A percentile compares a stretch with the other conserved stretches of the same genome.
phyloP scores from a whole-genome alignment of 2,888 invertebrate species.

The Noctua janthe region DNA sequence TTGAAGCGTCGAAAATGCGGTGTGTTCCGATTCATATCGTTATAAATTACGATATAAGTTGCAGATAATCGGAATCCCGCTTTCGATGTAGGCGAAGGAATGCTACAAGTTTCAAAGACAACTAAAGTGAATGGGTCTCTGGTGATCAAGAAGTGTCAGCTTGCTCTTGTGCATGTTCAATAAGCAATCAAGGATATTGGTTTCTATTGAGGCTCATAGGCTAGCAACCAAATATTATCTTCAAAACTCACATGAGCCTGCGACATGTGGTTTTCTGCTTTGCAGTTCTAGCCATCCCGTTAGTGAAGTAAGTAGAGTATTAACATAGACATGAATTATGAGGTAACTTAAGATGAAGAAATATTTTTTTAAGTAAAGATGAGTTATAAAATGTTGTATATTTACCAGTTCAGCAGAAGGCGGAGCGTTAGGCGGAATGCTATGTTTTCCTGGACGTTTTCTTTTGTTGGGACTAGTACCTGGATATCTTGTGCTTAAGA shows the following conservation, averaged over 20 bases:
- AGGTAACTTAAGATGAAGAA: conserved; percentile 41
- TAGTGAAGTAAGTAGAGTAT: conserved; percentile 57
- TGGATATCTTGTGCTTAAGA: conserved; percentile 95
- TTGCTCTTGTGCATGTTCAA: conserved; percentile 53
- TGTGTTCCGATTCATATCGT: conserved; percentile 2
- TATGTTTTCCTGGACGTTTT: conserved; percentile 95
- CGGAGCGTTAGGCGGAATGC: conserved; percentile 92
- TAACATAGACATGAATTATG: conserved; percentile 55
- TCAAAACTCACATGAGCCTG: conserved; percentile 58
- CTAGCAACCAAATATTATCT: conserved; percentile 54
- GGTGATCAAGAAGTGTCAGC: conserved; percentile 46
- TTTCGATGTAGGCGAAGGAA: conserved; percentile 6
- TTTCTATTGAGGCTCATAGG: conserved; percentile 49
- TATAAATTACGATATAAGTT: conserved; percentile 10
- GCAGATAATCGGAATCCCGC: background rate
- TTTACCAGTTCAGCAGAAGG: conserved; percentile 94
- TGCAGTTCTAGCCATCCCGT: conserved; percentile 59
- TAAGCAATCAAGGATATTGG: conserved; percentile 41
- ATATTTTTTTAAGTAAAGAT: background rate
- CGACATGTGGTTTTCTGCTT: conserved; percentile 56
- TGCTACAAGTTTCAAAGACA: conserved; percentile 34
- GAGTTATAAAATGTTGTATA: conserved; percentile 40
- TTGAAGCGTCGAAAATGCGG: conserved; percentile 15
- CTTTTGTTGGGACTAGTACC: conserved; percentile 97
- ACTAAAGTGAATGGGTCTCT: conserved; percentile 47